Conservation (phyloP, 2,797 vertebrate genomes). For the Knipowitschia caucasica region DNA sequence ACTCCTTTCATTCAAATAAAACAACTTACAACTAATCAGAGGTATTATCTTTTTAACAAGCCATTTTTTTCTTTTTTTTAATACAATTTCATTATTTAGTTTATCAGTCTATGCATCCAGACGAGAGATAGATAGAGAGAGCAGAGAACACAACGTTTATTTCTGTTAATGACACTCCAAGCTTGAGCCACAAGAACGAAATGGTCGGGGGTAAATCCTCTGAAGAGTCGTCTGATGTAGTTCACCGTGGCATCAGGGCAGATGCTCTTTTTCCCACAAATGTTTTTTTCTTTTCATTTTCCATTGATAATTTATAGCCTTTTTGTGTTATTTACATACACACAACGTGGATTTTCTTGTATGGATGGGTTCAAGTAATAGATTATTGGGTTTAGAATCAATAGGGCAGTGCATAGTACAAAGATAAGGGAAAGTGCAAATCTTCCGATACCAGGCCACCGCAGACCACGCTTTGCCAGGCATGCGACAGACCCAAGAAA, state of each 20-base stretch:
- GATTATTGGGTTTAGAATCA: conserved; percentile 98
- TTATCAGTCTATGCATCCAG: conserved; percentile 99
- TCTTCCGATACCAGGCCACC: conserved; percentile 87
- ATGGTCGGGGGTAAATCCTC: conserved; percentile 87
- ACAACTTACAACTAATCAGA: conserved; percentile 98
- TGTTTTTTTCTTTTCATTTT: conserved; percentile 58
- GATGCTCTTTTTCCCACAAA: conserved; percentile 79
- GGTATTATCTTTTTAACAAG: conserved; percentile 98
- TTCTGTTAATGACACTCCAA: conserved; percentile 96
- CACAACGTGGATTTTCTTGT: conserved; percentile 82
- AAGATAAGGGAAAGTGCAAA: conserved; percentile 99
- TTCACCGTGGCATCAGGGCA: conserved; percentile 83
- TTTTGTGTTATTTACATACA: conserved; percentile 94
- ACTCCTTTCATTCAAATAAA: conserved; percentile 98
- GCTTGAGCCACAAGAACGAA: conserved; percentile 87
- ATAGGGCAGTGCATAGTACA: conserved; percentile 99
- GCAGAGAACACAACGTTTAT: conserved; percentile 98
- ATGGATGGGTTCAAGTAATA: conserved; percentile 98
- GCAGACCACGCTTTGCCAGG: conserved; percentile 82
- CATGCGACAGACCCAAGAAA: conserved; percentile 71
- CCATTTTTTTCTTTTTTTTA: conserved; percentile 76
- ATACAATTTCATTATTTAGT: conserved; percentile 87
- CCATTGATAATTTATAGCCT: conserved; percentile 70
- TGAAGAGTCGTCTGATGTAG: conserved; percentile 85
- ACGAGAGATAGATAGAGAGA: conserved; percentile 89